These are phyloP conservation scores for Toxotes jaculatrix DNA, from an alignment of 2,113 vertebrate genomes.

Conservation along the genomic window DNA sequence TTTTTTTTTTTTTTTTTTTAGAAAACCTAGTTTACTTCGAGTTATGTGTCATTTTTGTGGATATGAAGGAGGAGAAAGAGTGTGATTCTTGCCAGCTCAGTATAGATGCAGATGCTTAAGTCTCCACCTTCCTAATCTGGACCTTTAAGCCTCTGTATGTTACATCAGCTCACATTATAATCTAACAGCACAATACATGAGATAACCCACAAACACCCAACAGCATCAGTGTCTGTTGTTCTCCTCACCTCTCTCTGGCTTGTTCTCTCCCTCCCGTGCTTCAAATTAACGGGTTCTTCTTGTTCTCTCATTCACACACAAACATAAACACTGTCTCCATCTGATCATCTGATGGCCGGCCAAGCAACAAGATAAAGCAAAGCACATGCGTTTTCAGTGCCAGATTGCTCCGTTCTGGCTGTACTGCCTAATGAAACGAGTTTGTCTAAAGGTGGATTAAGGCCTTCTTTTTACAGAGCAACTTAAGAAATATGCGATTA, in stretches of 20 bases:
- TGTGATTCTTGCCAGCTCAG: constrained; percentile 32
- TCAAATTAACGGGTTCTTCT: neutral
- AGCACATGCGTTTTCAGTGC: constrained; percentile 24
- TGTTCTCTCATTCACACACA: neutral
- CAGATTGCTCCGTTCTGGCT: constrained; percentile 17
- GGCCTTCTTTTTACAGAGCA: constrained; percentile 29
- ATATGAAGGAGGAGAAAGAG: constrained; percentile 7
- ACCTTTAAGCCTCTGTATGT: constrained; percentile 23
- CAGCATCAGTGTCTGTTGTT: too few species aligned
- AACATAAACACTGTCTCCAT: neutral
- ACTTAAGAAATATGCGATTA: neutral
- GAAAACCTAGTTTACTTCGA: neutral
- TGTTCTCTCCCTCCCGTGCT: neutral
- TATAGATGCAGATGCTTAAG: constrained; percentile 15
- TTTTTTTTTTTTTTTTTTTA: neutral
- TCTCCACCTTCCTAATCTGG: constrained; percentile 14
- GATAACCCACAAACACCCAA: neutral
- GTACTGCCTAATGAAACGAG: neutral
- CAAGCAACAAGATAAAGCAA: constrained; percentile 17
- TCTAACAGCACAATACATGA: constrained; percentile 14
- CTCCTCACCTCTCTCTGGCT: too few species aligned
- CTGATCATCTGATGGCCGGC: constrained; percentile 32
- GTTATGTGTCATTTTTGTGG: neutral
- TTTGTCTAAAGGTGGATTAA: constrained; percentile 10
- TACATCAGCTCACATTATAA: constrained; percentile 3